Base-by-base conservation (phyloP, 2,113 vertebrate species). In the Ahaetulla prasina region DNA sequence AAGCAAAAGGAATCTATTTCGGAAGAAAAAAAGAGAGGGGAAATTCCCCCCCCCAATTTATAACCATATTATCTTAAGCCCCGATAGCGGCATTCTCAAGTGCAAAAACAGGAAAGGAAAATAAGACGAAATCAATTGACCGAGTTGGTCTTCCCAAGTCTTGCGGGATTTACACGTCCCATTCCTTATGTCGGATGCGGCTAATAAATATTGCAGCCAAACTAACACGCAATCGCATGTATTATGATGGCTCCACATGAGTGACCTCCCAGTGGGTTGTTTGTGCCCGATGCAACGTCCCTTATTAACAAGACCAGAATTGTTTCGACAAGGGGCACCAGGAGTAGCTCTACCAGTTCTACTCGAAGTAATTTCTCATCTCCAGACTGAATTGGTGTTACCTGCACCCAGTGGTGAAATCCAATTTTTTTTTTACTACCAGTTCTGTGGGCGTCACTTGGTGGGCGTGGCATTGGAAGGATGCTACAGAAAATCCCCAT, bases 1-100 rank as follows among this genome's bases (percentile, higher is more conserved):
- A 95, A 95, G 95, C 92, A 60, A 95, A 95, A 95, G 92, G 68
- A 95, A 45, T 95, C 94, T 95, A 91, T 95, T 97, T 94, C 87
- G 92, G 16, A 90, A 89, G 25, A 27, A 52, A 86, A 57, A 80
- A 54, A 16, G 52, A 18, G 54, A 7, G 52, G 1, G 18, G 3
- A 57, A 25, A 25, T 1, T 0, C 45, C 45, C 45, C 45, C 45
- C 45, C 45, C 0, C 23, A 25, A 30, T 30, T 45, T 20, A 14
- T 55, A 89, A 16, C n/a, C 22, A 80, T 20, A 8, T 43, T 25
- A 25, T 50, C 35, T 84, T 27, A 94, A 89, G n/a, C 84, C 89
- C 91, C 96, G 90, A 0, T 16, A 95, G 63, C 3, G 47, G 88
- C 60, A 87, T 92, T 88, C 90, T 90, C 91, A 16, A 93, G 30